phyloP scores from a whole-genome alignment of 2,797 vertebrate genomes.

The Malacoctenus gilli region DNA sequence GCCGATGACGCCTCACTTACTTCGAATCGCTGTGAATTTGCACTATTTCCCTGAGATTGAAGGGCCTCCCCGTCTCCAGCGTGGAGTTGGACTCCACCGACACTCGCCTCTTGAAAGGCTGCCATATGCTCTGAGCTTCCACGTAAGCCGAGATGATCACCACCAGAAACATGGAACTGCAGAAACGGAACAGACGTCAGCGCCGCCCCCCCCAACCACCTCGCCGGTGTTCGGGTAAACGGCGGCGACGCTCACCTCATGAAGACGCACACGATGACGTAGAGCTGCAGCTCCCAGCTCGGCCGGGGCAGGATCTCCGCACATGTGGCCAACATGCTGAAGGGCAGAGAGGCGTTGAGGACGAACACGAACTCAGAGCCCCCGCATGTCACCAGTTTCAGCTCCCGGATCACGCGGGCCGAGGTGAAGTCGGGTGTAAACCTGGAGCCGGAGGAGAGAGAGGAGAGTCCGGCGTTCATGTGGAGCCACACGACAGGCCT shows the following conservation, averaged over 20 bases:
- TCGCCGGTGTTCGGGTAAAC: no score
- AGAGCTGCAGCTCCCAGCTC: conserved; percentile 95
- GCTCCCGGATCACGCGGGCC: conserved; percentile 94
- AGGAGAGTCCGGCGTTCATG: no score
- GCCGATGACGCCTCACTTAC: no score
- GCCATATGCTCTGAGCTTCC: conserved; percentile 99
- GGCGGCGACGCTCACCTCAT: conserved; percentile 89
- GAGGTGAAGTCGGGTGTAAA: conserved; percentile 99
- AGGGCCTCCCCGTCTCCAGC: conserved; percentile 93
- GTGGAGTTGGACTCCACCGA: conserved; percentile 92
- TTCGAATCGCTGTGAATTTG: conserved; percentile 93
- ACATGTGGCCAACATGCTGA: conserved; percentile 95
- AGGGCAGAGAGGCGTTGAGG: conserved; percentile 96
- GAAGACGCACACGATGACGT: conserved; percentile 92
- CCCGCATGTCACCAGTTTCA: conserved; percentile 90
- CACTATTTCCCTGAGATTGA: conserved; percentile 99
- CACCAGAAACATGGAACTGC: conserved; percentile 94
- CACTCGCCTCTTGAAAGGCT: conserved; percentile 92
- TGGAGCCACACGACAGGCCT: neutral
- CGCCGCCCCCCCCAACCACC: no score
- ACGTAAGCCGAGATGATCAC: conserved; percentile 95
- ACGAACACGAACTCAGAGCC: conserved; percentile 95
- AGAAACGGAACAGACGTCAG: neutral
- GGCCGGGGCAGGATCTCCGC: conserved; percentile 94
- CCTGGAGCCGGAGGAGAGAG: conserved; percentile 68